Percentiles rank a stretch among this genome's conserved stretches.
phyloP scores from a whole-genome alignment of 2,113 vertebrate genomes.

The Bos indicus region DNA sequence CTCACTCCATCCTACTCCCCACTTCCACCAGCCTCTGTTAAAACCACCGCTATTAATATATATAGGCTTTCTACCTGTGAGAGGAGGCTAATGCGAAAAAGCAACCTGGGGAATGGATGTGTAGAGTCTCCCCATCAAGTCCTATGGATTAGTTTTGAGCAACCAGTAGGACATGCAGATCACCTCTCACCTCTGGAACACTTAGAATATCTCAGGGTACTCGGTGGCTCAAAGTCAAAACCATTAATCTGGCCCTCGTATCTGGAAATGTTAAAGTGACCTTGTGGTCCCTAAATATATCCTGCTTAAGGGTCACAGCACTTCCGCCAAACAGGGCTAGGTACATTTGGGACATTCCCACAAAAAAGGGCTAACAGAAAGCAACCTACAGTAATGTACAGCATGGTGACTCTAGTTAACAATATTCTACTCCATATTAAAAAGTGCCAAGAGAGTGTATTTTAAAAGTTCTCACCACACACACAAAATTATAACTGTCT shows the following conservation, averaged over 20 bases:
- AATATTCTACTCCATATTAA: neutral
- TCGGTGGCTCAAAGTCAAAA: slow-evolving; percentile 7
- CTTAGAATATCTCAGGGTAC: neutral
- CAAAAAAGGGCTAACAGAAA: slow-evolving; percentile 5
- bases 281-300: neutral
- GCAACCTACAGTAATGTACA: neutral
- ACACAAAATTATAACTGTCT: neutral
- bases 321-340: slow-evolving; percentile 13
- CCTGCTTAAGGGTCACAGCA: neutral
- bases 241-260: neutral
- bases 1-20: neutral
- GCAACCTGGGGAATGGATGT: neutral
- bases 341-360: neutral
- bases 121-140: neutral
- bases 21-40: neutral
- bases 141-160: neutral
- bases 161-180: neutral
- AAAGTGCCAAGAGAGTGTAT: neutral
- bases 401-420: neutral
- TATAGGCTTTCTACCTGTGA: neutral
- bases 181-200: neutral
- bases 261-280: neutral
- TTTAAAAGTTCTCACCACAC: neutral
- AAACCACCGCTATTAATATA: neutral
- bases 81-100: neutral